phyloP scores from a whole-genome alignment of 2,113 vertebrate species.

The Crotophaga sulcirostris region DNA sequence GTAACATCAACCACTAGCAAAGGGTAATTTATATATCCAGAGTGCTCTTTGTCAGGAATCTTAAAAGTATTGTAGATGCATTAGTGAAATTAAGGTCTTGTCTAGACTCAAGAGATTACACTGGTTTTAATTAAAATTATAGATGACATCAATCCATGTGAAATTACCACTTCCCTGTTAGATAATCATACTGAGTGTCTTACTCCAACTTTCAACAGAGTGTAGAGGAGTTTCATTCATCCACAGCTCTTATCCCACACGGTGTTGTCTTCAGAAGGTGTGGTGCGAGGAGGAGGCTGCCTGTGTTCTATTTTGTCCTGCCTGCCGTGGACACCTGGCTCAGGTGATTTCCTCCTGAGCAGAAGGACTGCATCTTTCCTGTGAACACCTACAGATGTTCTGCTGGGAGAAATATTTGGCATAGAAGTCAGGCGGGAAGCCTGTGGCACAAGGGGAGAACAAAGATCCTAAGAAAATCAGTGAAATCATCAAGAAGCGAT shows the following conservation, averaged over 20 bases:
- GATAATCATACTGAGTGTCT: not conserved
- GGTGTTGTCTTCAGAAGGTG: not conserved
- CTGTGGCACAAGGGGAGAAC: rapidly evolving
- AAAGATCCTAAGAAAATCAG: not conserved
- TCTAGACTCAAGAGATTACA: not conserved
- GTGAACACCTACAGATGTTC: not conserved
- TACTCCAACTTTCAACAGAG: not conserved
- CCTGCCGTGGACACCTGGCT: not conserved
- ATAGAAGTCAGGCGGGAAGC: not conserved
- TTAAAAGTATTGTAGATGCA: not conserved
- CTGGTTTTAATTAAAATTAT: not conserved
- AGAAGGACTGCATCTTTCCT: not conserved
- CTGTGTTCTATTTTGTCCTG: not conserved
- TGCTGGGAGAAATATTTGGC: not conserved
- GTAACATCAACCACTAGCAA: not conserved
- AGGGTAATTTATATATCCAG: not conserved
- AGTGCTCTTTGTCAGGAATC: not conserved
- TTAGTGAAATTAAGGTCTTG: not conserved
- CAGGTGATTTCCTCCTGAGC: not conserved
- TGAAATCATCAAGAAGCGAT: not conserved
- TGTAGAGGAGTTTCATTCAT: not conserved
- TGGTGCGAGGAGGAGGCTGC: not conserved
- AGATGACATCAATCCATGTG: not conserved
- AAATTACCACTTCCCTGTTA: not conserved
- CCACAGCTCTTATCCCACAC: not conserved